Conservation (phyloP, 1,140 invertebrate genomes). For the Drosophila hydei region DNA sequence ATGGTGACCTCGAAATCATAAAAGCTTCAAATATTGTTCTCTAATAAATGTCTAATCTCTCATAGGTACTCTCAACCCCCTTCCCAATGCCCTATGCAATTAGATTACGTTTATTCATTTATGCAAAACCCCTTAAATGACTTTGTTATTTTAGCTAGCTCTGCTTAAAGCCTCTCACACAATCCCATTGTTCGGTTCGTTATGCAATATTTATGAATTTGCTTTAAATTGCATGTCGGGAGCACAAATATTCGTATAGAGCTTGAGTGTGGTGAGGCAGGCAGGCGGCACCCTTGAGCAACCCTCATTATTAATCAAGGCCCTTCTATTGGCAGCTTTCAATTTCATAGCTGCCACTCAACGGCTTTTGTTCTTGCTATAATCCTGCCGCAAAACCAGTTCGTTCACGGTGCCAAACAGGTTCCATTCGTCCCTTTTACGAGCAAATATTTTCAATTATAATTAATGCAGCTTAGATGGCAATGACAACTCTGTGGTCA, state of each 20-base stretch:
- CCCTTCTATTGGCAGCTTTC: slow-evolving; percentile 2
- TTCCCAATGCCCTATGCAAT: no score
- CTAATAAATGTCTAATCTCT: no score
- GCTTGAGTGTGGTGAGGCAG: not conserved
- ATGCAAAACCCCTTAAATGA: no score
- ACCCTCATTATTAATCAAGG: slow-evolving; percentile 33
- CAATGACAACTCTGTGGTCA: slow-evolving; percentile 54
- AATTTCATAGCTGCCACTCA: slow-evolving; percentile 29
- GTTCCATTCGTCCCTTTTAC: not conserved
- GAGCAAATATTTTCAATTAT: slow-evolving; percentile 55
- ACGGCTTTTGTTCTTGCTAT: slow-evolving; percentile 6
- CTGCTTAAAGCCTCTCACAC: not conserved
- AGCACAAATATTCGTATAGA: not conserved
- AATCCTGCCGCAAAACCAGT: slow-evolving; percentile 11
- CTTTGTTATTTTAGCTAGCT: not conserved
- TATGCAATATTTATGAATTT: slow-evolving; percentile 13
- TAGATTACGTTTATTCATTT: no score
- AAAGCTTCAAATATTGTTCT: no score
- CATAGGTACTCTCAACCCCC: no score
- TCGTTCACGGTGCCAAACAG: slow-evolving; percentile 8
- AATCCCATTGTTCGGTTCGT: not conserved
- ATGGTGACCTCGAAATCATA: no score
- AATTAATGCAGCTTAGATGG: slow-evolving; percentile 55
- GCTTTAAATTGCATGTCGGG: slow-evolving; percentile 19
- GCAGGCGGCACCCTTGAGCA: slow-evolving; percentile 25